phyloP scores from a whole-genome alignment of 2,797 vertebrate genomes.

The Melanotaenia parkinsoni region DNA sequence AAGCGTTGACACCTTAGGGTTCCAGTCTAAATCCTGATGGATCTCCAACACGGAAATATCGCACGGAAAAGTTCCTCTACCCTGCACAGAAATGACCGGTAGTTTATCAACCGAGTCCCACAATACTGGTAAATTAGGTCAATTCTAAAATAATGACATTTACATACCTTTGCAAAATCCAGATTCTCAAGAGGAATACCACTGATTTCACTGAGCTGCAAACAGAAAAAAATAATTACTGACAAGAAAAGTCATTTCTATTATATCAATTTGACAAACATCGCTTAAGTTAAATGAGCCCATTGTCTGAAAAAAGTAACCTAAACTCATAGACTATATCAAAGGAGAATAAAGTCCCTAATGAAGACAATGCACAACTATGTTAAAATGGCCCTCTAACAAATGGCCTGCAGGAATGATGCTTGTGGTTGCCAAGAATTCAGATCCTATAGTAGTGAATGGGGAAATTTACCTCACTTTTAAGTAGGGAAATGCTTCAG shows the following conservation, averaged over 20 bases:
- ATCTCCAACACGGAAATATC: constrained; percentile 99
- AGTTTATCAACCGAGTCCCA: neutral
- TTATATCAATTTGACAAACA: too few relatives aligned
- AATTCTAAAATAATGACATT: neutral
- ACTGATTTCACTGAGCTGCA: constrained; percentile 93
- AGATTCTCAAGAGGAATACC: constrained; percentile 91
- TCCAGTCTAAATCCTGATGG: constrained; percentile 99
- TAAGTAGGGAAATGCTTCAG: neutral
- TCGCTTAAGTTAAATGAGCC: neutral
- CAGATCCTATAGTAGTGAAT: neutral
- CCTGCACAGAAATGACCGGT: constrained; percentile 78
- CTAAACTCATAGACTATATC: neutral
- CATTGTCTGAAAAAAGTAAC: too few relatives aligned
- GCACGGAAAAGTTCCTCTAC: constrained; percentile 99
- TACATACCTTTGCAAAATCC: constrained; percentile 96
- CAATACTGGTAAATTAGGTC: accelerated
- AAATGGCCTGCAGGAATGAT: neutral
- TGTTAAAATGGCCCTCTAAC: neutral
- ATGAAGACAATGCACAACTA: neutral
- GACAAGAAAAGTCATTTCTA: neutral
- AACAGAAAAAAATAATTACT: constrained; percentile 29
- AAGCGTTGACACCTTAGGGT: constrained; percentile 96
- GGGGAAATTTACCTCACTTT: neutral
- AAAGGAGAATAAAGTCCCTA: neutral
- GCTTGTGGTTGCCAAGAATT: neutral